Evolutionary conservation across 2,797 vertebrate genomes (phyloP).

Genomic region (Pantherophis alleghaniensis): DNA sequence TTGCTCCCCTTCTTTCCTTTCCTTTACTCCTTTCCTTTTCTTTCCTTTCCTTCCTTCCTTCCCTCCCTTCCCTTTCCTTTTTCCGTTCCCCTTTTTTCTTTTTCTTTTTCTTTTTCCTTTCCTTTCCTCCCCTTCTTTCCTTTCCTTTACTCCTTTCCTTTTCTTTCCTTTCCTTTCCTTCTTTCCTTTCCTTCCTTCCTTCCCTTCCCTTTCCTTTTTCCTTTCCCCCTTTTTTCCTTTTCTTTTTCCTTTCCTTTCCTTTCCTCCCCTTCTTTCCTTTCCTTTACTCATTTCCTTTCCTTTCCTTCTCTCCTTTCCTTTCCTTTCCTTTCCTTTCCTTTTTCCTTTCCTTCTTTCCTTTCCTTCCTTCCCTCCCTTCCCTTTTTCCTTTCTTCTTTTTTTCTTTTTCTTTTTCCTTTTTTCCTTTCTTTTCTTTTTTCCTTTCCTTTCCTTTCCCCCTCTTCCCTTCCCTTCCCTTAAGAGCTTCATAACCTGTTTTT

Average conservation of each 20-base stretch:
- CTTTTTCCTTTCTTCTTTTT: rapidly evolving
- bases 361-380: too few relatives aligned
- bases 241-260: too few relatives aligned
- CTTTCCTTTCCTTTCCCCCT: rapidly evolving
- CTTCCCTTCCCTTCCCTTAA: rapidly evolving
- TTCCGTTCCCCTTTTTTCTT: too few relatives aligned
- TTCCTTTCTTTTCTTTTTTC: too few relatives aligned
- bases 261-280: too few relatives aligned
- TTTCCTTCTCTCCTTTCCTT: background rate
- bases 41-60: too few relatives aligned
- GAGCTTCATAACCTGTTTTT: background rate
- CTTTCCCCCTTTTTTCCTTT: too few relatives aligned
- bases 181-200: rapidly evolving
- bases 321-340: background rate
- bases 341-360: rapidly evolving
- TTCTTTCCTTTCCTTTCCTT: rapidly evolving
- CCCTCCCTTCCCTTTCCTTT: too few relatives aligned
- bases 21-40: rapidly evolving
- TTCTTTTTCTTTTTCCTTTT: rapidly evolving
- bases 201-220: too few relatives aligned
- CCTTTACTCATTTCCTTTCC: rapidly evolving
- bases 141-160: rapidly evolving
- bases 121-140: too few relatives aligned
- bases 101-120: too few relatives aligned
- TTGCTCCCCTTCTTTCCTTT: too few relatives aligned